phyloP scores from a whole-genome alignment of 2,113 vertebrate genomes.

The Campylomormyrus tamandua region DNA sequence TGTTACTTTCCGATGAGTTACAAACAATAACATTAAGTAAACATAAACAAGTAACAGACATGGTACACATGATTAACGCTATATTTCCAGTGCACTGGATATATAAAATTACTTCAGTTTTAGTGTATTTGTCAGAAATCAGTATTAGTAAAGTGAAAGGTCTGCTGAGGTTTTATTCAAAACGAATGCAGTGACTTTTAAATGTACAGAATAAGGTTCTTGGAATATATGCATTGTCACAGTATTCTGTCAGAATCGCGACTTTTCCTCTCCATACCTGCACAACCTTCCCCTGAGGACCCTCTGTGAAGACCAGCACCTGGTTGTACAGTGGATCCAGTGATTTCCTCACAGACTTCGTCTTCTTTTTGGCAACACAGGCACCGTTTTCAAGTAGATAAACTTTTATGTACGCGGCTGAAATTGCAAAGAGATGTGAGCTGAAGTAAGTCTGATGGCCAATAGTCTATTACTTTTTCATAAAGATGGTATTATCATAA shows the following conservation, averaged over 20 bases:
- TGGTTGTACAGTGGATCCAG: slow-evolving; percentile 96
- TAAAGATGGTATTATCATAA: not conserved
- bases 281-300: slow-evolving; percentile 91
- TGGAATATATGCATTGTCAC: not conserved
- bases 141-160: not conserved
- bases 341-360: slow-evolving; percentile 90
- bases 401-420: slow-evolving; percentile 97
- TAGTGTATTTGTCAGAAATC: not conserved
- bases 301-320: slow-evolving; percentile 89
- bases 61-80: not conserved
- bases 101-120: not conserved
- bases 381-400: slow-evolving; percentile 90
- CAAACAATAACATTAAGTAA: not conserved
- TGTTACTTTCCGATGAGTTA: not conserved
- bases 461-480: not conserved
- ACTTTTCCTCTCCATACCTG: slow-evolving; percentile 67
- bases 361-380: slow-evolving; percentile 97
- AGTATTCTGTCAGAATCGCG: not conserved
- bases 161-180: not conserved
- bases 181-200: not conserved
- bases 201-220: not conserved
- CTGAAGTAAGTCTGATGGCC: not conserved
- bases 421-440: slow-evolving; percentile 10
- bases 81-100: not conserved
- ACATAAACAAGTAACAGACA: not conserved